phyloP scores from a whole-genome alignment of 2,113 vertebrate genomes.

The Anarhynchus alexandrinus region DNA sequence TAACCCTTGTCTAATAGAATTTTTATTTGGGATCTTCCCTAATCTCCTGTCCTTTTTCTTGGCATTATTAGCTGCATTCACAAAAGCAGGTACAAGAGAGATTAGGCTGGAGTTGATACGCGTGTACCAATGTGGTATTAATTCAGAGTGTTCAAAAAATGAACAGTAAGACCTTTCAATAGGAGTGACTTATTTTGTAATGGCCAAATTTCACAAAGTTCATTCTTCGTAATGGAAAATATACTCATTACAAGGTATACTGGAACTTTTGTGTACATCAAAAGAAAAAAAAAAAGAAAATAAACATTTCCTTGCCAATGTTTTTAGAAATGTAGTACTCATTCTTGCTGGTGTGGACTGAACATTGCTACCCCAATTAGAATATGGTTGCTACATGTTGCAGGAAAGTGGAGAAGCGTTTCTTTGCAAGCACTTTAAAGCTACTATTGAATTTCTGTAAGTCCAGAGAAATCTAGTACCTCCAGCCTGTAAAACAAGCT shows the following conservation, averaged over 20 bases:
- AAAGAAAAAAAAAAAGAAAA: not conserved
- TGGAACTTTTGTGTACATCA: not conserved
- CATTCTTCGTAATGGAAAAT: not conserved
- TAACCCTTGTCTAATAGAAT: not conserved
- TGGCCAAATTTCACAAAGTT: not conserved
- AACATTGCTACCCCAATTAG: not conserved
- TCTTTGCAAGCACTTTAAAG: conserved; percentile 55
- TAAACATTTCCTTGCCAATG: not conserved
- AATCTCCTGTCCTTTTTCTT: not conserved
- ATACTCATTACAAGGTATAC: not conserved
- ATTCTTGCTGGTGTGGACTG: not conserved
- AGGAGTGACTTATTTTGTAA: not conserved
- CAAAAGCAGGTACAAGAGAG: not conserved
- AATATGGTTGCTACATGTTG: not conserved
- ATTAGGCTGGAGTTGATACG: not conserved
- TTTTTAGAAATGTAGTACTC: not conserved
- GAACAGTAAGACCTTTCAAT: not conserved
- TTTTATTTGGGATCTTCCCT: not conserved
- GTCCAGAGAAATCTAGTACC: conserved; percentile 57
- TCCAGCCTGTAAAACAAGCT: conserved; percentile 61
- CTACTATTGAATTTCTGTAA: conserved; percentile 48
- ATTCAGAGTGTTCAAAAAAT: not conserved
- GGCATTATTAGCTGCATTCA: not conserved
- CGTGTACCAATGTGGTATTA: not conserved
- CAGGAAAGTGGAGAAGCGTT: not conserved